Evolutionary conservation across 2,113 vertebrate species (phyloP), one percentile per base, ranked within the genome.

Genomic region (Irena cyanogastra): DNA sequence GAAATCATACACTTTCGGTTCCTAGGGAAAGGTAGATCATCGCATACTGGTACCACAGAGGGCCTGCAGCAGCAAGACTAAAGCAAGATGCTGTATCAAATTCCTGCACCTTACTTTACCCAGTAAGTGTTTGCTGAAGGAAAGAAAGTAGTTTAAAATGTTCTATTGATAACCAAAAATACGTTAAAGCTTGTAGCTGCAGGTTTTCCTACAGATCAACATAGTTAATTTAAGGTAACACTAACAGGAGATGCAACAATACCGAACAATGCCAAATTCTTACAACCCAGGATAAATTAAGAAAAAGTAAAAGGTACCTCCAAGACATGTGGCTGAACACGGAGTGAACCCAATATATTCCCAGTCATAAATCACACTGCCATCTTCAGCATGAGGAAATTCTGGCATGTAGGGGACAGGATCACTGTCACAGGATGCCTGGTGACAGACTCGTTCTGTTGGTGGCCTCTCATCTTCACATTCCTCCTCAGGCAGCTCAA

Each of bases 401-500:
- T 82, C 77, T 4, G 95, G 77, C 3, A 70, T 50, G 39, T 18
- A 88, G 45, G 95, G 83, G 3, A 90, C 64, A 14, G 95, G 96
- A 56, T 92, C 91, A 39, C 91, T 97, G 16, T 93, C 94, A 56
- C 99, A 99, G 10, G 97, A 94, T 4, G 91, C 87, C 19, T 97
- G 96, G 90, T 97, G 95, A 93, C 99, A 99, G 28, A 92, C 93
- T 65, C 94, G 98, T 84, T 98, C 97, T 5, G 94, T 78, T 30
- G 93, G 80, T 18, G 97, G 98, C 89, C 93, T 96, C 56, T 97
- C 97, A 5, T 97, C 97, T 3, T 97, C 98, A 33, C 99, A 99
- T 81, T 99, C 99, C 60, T 98, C 98, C 49, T 99, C 98, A 0
- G 99, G 99, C 64, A 99, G 98, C 44, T 99, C 99, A 1, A 99